These are phyloP conservation scores for Adineta ricciae DNA, from an alignment of 2,888 invertebrate genomes.

Conservation along the genomic window DNA sequence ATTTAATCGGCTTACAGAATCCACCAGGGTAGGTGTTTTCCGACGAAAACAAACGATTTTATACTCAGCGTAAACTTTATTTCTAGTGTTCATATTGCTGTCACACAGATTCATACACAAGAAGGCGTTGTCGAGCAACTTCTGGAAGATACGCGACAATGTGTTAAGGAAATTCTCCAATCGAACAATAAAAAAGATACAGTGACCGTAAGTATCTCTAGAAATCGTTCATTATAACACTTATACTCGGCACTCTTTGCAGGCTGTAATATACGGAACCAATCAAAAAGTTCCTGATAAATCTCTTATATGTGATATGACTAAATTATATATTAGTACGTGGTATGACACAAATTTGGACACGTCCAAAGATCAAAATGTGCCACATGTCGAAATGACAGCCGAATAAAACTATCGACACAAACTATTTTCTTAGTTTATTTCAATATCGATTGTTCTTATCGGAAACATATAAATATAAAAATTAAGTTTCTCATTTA, in stretches of 20 bases:
- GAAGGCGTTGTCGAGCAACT: conserved; percentile 75
- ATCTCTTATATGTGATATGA: conserved; percentile 76
- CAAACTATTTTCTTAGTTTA: no score
- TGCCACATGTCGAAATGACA: no score
- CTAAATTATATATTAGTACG: conserved; percentile 72
- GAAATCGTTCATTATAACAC: not conserved
- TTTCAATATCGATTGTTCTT: no score
- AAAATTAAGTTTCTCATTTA: no score
- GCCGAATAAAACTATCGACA: no score
- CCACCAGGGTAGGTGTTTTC: conserved; percentile 65
- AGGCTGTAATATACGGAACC: conserved; percentile 89
- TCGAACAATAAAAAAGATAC: conserved; percentile 60
- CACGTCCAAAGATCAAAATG: not conserved
- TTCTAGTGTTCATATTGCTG: conserved; percentile 85
- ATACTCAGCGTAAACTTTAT: no score
- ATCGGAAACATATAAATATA: no score
- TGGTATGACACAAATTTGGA: conserved; percentile 26
- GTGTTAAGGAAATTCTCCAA: conserved; percentile 60
- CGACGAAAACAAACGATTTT: no score
- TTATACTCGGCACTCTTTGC: conserved; percentile 38
- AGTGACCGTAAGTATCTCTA: conserved; percentile 50
- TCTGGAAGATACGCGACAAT: conserved; percentile 62
- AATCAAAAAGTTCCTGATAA: conserved; percentile 83
- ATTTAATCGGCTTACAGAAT: conserved; percentile 81
- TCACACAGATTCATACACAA: conserved; percentile 78